phyloP scores from a whole-genome alignment of 2,888 invertebrate species.

The Diarsia rubi region DNA sequence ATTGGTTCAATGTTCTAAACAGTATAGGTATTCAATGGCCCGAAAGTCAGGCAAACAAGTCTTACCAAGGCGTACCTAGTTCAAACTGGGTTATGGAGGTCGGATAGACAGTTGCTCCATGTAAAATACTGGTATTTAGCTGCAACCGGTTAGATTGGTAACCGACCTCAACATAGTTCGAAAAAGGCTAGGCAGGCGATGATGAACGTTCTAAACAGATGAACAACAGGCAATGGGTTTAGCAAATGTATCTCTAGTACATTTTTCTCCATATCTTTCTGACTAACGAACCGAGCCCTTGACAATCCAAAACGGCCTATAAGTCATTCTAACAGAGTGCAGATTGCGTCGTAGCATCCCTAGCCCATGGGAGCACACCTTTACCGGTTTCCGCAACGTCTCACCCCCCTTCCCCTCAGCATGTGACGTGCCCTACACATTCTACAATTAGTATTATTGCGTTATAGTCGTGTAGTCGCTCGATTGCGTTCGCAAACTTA shows the following conservation, averaged over 20 bases:
- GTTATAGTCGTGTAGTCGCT: conserved; percentile 17
- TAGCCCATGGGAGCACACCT: background rate
- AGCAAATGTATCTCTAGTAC: background rate
- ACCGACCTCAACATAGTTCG: no score
- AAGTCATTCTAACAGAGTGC: background rate
- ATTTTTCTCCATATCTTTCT: background rate
- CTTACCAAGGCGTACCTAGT: no score
- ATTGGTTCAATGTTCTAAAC: background rate
- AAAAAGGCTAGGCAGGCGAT: no score
- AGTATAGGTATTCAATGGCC: no score
- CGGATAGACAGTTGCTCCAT: no score
- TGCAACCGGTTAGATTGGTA: no score
- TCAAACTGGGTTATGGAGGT: no score
- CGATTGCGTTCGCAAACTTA: conserved; percentile 31
- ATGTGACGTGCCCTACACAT: conserved; percentile 16
- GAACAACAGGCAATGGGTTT: background rate
- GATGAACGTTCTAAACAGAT: background rate
- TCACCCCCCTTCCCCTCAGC: background rate
- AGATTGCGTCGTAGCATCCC: background rate
- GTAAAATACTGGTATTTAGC: no score
- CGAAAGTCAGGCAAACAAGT: no score
- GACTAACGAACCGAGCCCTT: background rate
- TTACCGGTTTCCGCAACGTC: no score
- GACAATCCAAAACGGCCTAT: background rate
- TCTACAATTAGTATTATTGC: conserved; percentile 3